phyloP scores from a whole-genome alignment of 2,888 invertebrate genomes.

The Altica lythri region DNA sequence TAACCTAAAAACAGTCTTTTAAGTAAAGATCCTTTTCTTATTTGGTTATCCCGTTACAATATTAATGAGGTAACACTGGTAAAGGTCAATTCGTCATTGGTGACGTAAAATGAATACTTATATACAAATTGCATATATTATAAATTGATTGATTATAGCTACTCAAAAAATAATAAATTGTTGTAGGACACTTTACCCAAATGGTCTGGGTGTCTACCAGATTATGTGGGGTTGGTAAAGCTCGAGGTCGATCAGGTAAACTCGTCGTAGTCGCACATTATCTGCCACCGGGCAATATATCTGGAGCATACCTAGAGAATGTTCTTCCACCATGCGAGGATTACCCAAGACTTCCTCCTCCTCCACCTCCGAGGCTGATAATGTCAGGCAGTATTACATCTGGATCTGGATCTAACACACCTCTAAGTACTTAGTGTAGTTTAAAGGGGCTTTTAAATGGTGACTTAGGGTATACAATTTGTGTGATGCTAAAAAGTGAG shows the following conservation, averaged over 20 bases:
- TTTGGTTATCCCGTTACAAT: too few species aligned
- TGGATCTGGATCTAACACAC: conserved; percentile 38
- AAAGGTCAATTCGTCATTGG: conserved; percentile 12
- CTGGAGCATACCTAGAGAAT: conserved; percentile 75
- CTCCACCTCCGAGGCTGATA: conserved; percentile 35
- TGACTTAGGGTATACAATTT: too few species aligned
- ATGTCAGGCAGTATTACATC: conserved; percentile 41
- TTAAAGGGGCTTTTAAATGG: not conserved
- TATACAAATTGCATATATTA: too few species aligned
- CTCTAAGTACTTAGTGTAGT: conserved; percentile 26
- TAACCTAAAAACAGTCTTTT: too few species aligned
- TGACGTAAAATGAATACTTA: too few species aligned
- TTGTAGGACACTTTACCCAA: conserved; percentile 83
- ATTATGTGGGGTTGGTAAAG: conserved; percentile 81
- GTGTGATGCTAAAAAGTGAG: too few species aligned
- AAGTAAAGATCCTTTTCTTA: too few species aligned
- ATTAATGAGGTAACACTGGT: not conserved
- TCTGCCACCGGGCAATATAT: conserved; percentile 77
- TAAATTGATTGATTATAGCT: too few species aligned
- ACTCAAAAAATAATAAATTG: too few species aligned
- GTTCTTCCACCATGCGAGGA: conserved; percentile 69
- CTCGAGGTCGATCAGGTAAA: conserved; percentile 76
- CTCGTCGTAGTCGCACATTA: conserved; percentile 85
- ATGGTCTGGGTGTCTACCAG: conserved; percentile 80
- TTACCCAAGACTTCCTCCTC: conserved; percentile 40